Conservation (phyloP, 1,140 invertebrate genomes). For the Solen grandis region DNA sequence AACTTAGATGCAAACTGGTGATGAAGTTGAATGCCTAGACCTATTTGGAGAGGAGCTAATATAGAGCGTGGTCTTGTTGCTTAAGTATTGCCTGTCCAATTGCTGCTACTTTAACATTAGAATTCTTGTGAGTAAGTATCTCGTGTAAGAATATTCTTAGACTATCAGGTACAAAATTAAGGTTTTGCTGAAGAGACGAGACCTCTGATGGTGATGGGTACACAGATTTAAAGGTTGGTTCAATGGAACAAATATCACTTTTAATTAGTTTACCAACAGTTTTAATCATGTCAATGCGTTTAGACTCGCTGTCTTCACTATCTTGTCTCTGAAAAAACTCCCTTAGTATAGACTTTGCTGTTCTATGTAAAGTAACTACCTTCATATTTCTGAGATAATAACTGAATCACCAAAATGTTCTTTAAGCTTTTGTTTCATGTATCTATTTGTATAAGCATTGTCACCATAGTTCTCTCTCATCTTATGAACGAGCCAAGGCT, state of each 20-base stretch:
- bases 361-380: constrained; percentile 50
- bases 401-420: not conserved
- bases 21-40: constrained; percentile 63
- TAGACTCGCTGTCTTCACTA: not conserved
- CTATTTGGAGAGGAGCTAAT: constrained; percentile 61
- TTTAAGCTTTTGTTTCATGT: constrained; percentile 57
- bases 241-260: constrained; percentile 46
- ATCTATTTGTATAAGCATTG: constrained; percentile 34
- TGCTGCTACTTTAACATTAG: constrained; percentile 35
- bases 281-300: constrained; percentile 25
- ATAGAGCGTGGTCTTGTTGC: constrained; percentile 52
- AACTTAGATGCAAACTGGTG: constrained; percentile 60
- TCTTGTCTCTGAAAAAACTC: constrained; percentile 13
- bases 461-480: constrained; percentile 52
- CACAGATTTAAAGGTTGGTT: not conserved
- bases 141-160: constrained; percentile 15
- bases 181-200: not conserved
- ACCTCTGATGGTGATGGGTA: constrained; percentile 14
- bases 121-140: constrained; percentile 34
- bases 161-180: constrained; percentile 20
- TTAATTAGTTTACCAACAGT: constrained; percentile 56
- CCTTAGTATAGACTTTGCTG: constrained; percentile 40
- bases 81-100: constrained; percentile 59
- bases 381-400: not conserved
- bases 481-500: too few species aligned